Percentiles rank a stretch among this genome's conserved stretches.
Evolutionary conservation across 2,797 vertebrate species (phyloP).

Genomic region (Melanotaenia boesemani): DNA sequence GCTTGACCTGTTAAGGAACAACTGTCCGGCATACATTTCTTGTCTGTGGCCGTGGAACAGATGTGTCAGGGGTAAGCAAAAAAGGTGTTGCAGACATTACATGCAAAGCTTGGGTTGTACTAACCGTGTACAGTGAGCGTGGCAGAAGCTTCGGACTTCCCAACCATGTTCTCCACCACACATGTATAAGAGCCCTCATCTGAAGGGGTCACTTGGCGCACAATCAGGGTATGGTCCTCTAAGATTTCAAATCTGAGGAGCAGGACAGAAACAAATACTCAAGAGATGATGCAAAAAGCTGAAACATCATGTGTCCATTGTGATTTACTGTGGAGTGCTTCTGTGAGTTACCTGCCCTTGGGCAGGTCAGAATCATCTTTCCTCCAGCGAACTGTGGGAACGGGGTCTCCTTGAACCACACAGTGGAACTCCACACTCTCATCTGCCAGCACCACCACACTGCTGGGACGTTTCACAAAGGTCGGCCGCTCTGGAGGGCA

Average conservation of each 20-base stretch:
- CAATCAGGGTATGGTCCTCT: conserved; percentile 95
- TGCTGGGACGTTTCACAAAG: conserved; percentile 92
- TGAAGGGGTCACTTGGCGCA: conserved; percentile 89
- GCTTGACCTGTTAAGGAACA: conserved; percentile 26
- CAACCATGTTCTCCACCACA: conserved; percentile 98
- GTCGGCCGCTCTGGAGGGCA: conserved; percentile 89
- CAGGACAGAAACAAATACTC: conserved; percentile 42
- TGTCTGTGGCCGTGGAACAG: conserved; percentile 9
- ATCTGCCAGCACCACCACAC: conserved; percentile 89
- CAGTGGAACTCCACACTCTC: conserved; percentile 93
- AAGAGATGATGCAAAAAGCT: conserved; percentile 46
- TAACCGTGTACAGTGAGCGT: conserved; percentile 96
- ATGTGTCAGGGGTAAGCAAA: conserved; percentile 14
- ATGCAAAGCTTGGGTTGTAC: conserved; percentile 47
- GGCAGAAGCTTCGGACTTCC: conserved; percentile 95
- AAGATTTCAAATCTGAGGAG: conserved; percentile 91
- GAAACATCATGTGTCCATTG: conserved; percentile 26
- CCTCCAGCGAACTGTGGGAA: conserved; percentile 93
- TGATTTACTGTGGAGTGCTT: conserved; percentile 40
- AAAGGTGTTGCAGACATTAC: conserved; percentile 10
- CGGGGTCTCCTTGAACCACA: conserved; percentile 92
- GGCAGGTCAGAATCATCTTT: conserved; percentile 94
- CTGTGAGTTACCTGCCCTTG: conserved; percentile 87
- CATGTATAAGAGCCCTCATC: conserved; percentile 97
- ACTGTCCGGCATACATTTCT: conserved; percentile 17